These are phyloP conservation scores for Palythoa heliodiscus DNA, from an alignment of 92 coral and sea anemone genomes.

Conservation along the genomic window DNA sequence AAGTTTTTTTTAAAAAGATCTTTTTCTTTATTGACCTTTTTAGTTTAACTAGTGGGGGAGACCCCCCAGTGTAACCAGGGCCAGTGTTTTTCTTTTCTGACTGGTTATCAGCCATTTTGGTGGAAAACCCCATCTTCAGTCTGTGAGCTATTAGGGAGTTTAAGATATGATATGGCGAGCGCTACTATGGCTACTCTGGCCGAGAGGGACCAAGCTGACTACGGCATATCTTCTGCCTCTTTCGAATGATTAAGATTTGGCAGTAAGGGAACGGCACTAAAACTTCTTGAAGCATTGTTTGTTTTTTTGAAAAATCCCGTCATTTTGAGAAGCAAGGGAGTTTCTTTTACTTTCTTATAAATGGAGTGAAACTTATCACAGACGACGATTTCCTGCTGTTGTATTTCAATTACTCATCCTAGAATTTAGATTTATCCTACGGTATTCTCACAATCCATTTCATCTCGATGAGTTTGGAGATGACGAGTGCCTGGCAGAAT, in stretches of 20 bases:
- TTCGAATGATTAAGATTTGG: too few species aligned
- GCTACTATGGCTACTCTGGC: conserved; percentile 38
- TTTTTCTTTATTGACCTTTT: too few species aligned
- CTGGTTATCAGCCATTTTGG: too few species aligned
- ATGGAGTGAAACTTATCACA: neutral
- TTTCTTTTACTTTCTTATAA: neutral
- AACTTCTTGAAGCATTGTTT: neutral
- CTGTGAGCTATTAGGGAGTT: neutral
- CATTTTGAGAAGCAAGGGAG: neutral
- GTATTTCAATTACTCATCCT: neutral
- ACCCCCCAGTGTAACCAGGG: too few species aligned
- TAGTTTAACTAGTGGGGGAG: too few species aligned
- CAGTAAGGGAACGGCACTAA: neutral
- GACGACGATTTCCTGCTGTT: conserved; percentile 7
- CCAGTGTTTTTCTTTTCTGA: too few species aligned
- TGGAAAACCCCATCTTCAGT: too few species aligned
- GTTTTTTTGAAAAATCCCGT: neutral
- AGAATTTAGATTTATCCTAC: neutral
- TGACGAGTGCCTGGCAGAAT: conserved; percentile 5
- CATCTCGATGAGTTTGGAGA: neutral
- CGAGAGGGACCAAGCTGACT: conserved; percentile 33
- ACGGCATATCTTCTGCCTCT: conserved; percentile 13
- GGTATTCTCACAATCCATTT: neutral
- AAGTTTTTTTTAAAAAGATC: too few species aligned
- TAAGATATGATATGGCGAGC: conserved; percentile 20